Conservation (phyloP, 2,113 vertebrate species). For the Percina caprodes region DNA sequence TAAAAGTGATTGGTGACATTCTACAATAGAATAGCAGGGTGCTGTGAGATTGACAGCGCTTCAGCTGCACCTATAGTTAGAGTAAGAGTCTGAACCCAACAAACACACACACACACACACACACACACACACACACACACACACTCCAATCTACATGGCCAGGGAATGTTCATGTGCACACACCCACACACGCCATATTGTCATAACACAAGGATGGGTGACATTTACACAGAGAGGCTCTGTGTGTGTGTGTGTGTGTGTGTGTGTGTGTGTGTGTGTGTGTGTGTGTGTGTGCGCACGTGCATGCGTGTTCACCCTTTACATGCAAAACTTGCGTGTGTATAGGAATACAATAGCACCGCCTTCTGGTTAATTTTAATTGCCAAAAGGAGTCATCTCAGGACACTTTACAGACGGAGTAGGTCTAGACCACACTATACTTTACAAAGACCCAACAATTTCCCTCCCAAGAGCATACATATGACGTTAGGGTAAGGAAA, state of each 20-base stretch:
- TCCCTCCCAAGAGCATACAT: too few relatives aligned
- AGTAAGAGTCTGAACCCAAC: background rate
- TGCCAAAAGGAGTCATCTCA: too few relatives aligned
- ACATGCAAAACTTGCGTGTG: too few relatives aligned
- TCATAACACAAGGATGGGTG: background rate
- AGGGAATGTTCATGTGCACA: slow-evolving; percentile 23
- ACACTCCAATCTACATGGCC: background rate
- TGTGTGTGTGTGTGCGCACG: background rate
- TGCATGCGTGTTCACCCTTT: too few relatives aligned
- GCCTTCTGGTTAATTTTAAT: slow-evolving; percentile 22
- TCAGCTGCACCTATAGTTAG: slow-evolving; percentile 42
- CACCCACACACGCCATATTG: background rate
- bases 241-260: slow-evolving; percentile 5
- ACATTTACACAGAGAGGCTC: background rate
- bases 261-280: slow-evolving; percentile 15
- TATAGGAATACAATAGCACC: background rate
- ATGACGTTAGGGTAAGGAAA: too few relatives aligned
- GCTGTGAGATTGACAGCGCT: background rate
- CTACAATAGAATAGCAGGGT: background rate
- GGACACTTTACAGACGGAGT: too few relatives aligned
- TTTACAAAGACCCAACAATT: too few relatives aligned
- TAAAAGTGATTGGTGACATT: too few relatives aligned
- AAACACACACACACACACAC: too few relatives aligned
- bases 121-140: slow-evolving; percentile 8
- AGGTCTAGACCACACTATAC: too few relatives aligned